Conservation (phyloP, 2,113 vertebrate species). For the Phaethornis superciliosus region DNA sequence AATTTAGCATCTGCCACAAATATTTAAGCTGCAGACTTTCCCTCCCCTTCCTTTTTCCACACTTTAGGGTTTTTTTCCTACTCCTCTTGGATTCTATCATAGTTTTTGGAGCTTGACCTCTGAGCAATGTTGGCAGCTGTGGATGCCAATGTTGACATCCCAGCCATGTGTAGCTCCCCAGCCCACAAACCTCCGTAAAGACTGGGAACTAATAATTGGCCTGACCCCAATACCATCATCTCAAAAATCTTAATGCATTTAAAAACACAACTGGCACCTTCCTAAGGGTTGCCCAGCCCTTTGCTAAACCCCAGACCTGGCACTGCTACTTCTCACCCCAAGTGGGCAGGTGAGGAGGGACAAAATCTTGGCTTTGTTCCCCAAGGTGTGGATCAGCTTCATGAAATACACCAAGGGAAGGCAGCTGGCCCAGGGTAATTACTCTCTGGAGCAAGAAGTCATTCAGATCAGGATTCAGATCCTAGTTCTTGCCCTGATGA, state of each 20-base stretch:
- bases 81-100: neutral
- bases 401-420: neutral
- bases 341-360: neutral
- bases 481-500: neutral
- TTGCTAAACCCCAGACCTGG: neutral
- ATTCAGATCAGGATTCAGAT: neutral
- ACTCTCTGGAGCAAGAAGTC: neutral
- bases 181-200: neutral
- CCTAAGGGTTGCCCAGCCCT: neutral
- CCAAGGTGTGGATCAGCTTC: neutral
- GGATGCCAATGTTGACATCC: neutral
- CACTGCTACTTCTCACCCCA: neutral
- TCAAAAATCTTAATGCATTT: neutral
- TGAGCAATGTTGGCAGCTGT: constrained; percentile 44
- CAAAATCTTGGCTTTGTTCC: neutral
- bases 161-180: neutral
- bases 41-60: neutral
- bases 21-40: neutral
- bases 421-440: neutral
- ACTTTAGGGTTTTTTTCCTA: neutral
- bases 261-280: neutral
- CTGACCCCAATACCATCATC: neutral
- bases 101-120: constrained; percentile 2
- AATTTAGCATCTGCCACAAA: neutral
- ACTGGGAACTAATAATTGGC: neutral